A percentile compares a stretch with the other conserved stretches of the same genome.
These are phyloP conservation scores for Parasteatoda lunata DNA, from an alignment of 2,888 invertebrate genomes.

Conservation along the genomic window DNA sequence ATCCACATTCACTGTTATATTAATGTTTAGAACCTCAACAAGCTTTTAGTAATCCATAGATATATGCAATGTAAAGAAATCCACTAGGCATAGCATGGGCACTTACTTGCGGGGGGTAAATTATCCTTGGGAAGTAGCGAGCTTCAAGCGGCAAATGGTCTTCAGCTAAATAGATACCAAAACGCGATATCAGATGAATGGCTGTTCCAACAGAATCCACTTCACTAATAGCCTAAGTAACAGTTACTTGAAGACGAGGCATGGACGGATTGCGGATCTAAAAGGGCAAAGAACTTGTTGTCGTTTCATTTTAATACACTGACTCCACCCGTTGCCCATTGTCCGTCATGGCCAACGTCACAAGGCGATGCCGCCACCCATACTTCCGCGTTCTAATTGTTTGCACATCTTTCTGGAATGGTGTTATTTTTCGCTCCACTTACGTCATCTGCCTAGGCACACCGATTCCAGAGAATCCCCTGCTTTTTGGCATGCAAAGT, in stretches of 20 bases:
- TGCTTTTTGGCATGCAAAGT: background rate
- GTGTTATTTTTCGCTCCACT: slow-evolving; percentile 31
- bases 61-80: background rate
- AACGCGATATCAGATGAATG: background rate
- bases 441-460: slow-evolving; percentile 5
- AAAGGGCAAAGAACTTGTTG: slow-evolving; percentile 38
- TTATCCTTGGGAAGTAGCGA: background rate
- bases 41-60: background rate
- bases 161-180: too few species aligned
- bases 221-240: slow-evolving; percentile 41
- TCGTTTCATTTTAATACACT: background rate
- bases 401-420: slow-evolving; percentile 23
- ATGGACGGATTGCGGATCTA: slow-evolving; percentile 33
- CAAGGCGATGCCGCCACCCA: slow-evolving; percentile 6
- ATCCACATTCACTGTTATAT: too few species aligned
- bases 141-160: background rate
- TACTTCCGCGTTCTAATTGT: slow-evolving; percentile 38
- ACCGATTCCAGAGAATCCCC: background rate
- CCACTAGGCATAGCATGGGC: background rate
- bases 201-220: background rate
- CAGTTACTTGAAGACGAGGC: slow-evolving; percentile 20
- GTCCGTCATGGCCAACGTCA: slow-evolving; percentile 29
- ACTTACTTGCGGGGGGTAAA: background rate
- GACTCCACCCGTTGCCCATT: slow-evolving; percentile 33
- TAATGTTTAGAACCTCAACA: background rate